Evolutionary conservation across 2,113 vertebrate genomes (phyloP), one percentile per base, ranked within the genome.

Genomic region (Lonchura striata): DNA sequence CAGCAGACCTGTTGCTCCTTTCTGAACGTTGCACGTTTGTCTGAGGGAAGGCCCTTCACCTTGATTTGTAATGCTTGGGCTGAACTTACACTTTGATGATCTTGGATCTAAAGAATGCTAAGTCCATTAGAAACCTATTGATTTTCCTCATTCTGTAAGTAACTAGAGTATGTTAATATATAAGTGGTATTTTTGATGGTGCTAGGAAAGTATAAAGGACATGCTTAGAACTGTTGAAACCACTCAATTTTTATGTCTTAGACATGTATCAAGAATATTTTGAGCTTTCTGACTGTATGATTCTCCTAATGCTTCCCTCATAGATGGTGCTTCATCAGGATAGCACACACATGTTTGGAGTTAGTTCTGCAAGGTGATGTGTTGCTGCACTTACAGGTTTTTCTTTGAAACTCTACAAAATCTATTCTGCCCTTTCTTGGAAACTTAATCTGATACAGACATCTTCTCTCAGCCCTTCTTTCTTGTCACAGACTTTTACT

Each of bases 11-110:
- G 78, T 59, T 64, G 46, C 35, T 63, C n/a, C 42, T 56, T 25
- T 66, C 46, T 17, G 37, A 41, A 1, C 3, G 0, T 10, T 2
- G 31, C 14, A 0, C 16, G 33, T 86, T 63, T 69, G 37, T 41
- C 30, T 60, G n/a, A 18, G 59, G 71, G 52, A 20, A 39, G 52
- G 39, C 49, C 74, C n/a, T 53, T 57, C 79, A 60, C 7, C 31
- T 56, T 56, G 59, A 11, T 49, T n/a, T 70, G 37, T 33, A 31
- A 0, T 77, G 64, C 42, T 49, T 53, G 52, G 46, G 50, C 24
- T 69, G 33, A 65, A 37, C 35, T 61, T 37, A 59, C 1, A 1
- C 47, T 68, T 90, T 17, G 37, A 16, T 79, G 50, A 22, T 49
- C 35, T 83, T 66, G 65, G 60, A 46, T 79, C 49, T 79, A 47